Conservation (phyloP, 2,797 vertebrate genomes). For the Gadopsis marmoratus region DNA sequence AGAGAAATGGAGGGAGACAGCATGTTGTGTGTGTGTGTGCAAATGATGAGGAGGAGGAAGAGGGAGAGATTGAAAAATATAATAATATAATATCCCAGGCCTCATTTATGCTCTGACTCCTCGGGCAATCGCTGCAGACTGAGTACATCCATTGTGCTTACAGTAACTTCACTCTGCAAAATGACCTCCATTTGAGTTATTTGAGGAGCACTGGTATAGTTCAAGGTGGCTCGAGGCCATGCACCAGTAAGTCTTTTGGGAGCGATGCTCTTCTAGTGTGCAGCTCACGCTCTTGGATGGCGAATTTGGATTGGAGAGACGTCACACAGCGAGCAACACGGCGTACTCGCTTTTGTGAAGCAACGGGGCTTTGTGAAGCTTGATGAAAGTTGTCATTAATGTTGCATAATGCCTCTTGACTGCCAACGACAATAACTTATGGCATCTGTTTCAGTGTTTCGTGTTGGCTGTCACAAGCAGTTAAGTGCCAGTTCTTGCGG, state of each 20-base stretch:
- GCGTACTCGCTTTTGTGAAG: slow-evolving; percentile 41
- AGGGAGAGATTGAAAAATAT: slow-evolving; percentile 26
- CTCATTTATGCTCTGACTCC: slow-evolving; percentile 59
- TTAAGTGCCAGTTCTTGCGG: slow-evolving; percentile 66
- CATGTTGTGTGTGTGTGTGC: slow-evolving; percentile 16
- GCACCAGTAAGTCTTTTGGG: slow-evolving; percentile 60
- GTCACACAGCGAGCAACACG: slow-evolving; percentile 15
- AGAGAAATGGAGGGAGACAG: not conserved
- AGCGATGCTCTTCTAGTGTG: slow-evolving; percentile 49
- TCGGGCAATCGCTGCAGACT: slow-evolving; percentile 53
- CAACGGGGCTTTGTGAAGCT: slow-evolving; percentile 62
- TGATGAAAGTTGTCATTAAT: slow-evolving; percentile 81
- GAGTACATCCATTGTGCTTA: slow-evolving; percentile 65
- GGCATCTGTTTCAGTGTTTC: slow-evolving; percentile 78
- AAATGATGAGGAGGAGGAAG: slow-evolving; percentile 12
- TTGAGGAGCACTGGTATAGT: slow-evolving; percentile 65
- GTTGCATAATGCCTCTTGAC: slow-evolving; percentile 78
- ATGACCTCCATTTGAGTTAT: slow-evolving; percentile 76
- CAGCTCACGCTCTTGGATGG: slow-evolving; percentile 33
- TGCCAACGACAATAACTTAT: slow-evolving; percentile 76
- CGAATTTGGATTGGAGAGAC: slow-evolving; percentile 33
- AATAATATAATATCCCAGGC: slow-evolving; percentile 27
- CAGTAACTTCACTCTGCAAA: slow-evolving; percentile 56
- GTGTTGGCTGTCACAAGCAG: slow-evolving; percentile 77
- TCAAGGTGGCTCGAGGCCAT: slow-evolving; percentile 68